phyloP scores from a whole-genome alignment of 2,113 vertebrate genomes.

The Argyrosomus japonicus region DNA sequence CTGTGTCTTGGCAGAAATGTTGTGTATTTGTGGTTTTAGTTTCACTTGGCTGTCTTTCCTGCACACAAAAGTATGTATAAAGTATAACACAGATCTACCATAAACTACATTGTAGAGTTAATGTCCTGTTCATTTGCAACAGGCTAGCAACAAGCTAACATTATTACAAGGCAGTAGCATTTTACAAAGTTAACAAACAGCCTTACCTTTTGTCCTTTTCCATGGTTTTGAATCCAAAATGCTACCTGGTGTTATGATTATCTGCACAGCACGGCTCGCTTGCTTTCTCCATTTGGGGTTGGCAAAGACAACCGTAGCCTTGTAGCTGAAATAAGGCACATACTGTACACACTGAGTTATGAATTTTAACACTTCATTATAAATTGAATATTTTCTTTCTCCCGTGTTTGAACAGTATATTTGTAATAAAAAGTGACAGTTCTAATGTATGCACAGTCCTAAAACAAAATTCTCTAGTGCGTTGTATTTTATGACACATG shows the following conservation, averaged over 20 bases:
- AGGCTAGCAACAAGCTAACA: not conserved
- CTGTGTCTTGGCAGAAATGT: not conserved
- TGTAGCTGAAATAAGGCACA: not conserved
- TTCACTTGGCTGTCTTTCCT: not conserved
- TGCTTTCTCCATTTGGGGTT: not conserved
- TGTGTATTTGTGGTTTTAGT: not conserved
- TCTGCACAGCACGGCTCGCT: not conserved
- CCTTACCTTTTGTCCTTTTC: not conserved
- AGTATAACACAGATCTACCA: not conserved
- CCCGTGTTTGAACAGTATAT: not conserved
- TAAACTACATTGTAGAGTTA: not conserved
- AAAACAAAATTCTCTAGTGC: constrained; percentile 14
- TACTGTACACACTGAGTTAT: not conserved
- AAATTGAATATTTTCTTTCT: not conserved
- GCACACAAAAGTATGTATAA: not conserved
- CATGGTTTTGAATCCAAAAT: not conserved
- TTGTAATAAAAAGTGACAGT: not conserved
- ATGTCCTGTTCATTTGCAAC: not conserved
- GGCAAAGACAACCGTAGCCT: not conserved
- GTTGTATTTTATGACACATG: constrained; percentile 32
- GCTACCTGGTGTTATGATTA: not conserved
- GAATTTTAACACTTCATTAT: not conserved
- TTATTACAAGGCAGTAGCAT: not conserved
- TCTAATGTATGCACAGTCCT: not conserved
- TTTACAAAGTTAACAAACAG: not conserved